Percentiles rank a stretch among this genome's conserved stretches.
phyloP scores from a whole-genome alignment of 2,113 vertebrate genomes.

The Kryptolebias marmoratus region DNA sequence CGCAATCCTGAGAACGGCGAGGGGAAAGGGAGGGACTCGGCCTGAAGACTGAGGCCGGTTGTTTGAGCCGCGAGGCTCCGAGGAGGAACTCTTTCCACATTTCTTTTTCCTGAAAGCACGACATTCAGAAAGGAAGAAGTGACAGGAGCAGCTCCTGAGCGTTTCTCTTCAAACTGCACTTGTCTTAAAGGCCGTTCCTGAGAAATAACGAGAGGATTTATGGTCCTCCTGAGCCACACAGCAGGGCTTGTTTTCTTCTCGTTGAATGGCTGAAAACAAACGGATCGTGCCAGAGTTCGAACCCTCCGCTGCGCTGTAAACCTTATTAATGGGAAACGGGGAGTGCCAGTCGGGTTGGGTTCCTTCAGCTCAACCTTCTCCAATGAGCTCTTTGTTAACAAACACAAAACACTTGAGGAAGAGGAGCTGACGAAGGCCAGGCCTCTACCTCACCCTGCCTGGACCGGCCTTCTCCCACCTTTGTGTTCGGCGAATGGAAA shows the following conservation, averaged over 20 bases:
- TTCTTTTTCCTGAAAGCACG: conserved; percentile 16
- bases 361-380: conserved; percentile 27
- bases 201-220: conserved; percentile 5
- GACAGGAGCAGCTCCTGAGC: too few relatives aligned
- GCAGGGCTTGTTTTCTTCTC: conserved; percentile 17
- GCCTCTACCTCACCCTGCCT: conserved; percentile 47
- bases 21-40: conserved; percentile 30
- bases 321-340: conserved; percentile 40
- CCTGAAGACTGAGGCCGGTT: conserved; percentile 10
- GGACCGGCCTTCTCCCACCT: conserved; percentile 37
- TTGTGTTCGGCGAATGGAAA: conserved; percentile 44
- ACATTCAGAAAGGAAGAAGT: too few relatives aligned
- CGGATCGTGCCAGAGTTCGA: conserved; percentile 14
- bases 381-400: conserved; percentile 57
- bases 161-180: neutral
- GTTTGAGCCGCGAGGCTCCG: neutral
- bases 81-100: conserved; percentile 27
- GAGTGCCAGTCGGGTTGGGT: conserved; percentile 50
- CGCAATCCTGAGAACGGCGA: conserved; percentile 32
- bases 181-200: neutral
- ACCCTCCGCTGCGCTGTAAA: conserved; percentile 27
- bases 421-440: conserved; percentile 41
- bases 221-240: conserved; percentile 19
- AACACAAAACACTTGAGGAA: conserved; percentile 20
- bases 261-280: conserved; percentile 29